Evolutionary conservation across 2,888 invertebrate species (phyloP).

Genomic region (Alcis repandata): DNA sequence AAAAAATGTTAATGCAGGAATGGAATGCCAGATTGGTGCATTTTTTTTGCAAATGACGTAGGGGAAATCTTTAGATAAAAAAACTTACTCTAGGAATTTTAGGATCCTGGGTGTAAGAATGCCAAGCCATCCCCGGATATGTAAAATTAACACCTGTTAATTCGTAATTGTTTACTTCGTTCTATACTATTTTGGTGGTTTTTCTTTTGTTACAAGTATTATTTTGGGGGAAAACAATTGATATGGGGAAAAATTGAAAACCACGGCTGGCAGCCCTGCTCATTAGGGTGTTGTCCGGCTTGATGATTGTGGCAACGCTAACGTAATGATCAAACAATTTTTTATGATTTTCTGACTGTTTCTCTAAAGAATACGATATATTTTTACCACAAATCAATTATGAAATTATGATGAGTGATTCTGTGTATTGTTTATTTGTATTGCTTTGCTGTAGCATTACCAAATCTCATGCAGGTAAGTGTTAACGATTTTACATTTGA

Average conservation of each 20-base stretch:
- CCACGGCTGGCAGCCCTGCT: too few species aligned
- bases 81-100: too few species aligned
- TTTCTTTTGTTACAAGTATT: too few species aligned
- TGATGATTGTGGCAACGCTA: slow-evolving; percentile 72
- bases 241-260: slow-evolving; percentile 43
- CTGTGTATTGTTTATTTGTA: slow-evolving; percentile 76
- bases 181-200: too few species aligned
- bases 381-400: slow-evolving; percentile 56
- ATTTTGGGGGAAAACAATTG: not conserved
- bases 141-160: too few species aligned
- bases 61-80: too few species aligned
- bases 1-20: too few species aligned
- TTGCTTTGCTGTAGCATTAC: slow-evolving; percentile 75
- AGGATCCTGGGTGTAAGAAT: too few species aligned
- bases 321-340: slow-evolving; percentile 83
- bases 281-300: slow-evolving; percentile 81
- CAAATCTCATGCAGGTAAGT: slow-evolving; percentile 77
- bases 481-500: slow-evolving; percentile 46
- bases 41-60: too few species aligned
- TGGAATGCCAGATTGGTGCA: too few species aligned
- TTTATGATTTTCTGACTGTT: slow-evolving; percentile 68
- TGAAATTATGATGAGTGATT: slow-evolving; percentile 84
- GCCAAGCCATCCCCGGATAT: too few species aligned
- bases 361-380: slow-evolving; percentile 46
- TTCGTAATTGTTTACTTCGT: too few species aligned